Base-by-base conservation (phyloP, 2,888 invertebrate species). In the Ichneumoninae sp. region DNA sequence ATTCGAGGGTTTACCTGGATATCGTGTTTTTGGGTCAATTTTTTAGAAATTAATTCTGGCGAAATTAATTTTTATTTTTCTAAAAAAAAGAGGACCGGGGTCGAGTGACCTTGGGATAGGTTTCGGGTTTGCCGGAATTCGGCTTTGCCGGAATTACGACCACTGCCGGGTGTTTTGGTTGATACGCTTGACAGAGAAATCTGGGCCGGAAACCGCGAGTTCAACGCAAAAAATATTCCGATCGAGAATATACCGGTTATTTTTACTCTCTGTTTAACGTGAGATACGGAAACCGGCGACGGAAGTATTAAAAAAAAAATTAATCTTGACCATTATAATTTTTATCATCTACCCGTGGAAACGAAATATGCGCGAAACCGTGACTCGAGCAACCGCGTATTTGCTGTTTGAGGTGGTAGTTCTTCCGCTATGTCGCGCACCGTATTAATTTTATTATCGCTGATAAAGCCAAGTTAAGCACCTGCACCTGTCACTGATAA, bases 401-500 rank as follows among this genome's bases (percentile, higher is more conserved):
- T 63, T 44, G 30, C 36, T 6, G n/a, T 63, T n/a, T n/a, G 44
- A 6, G 22, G 4, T 26, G 30, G 19, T 75, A 57, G 57, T 75
- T 75, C 5, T 66, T 66, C 26, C 50, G 52, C 22, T 22, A 40
- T 40, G 76, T 22, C 7, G 54, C 13, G 19, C 22, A 66, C 66
- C n/a, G 75, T 47, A 68, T 76, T 76, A 73, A 83, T 76, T 81
- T 82, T 76, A 82, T 79, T 84, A 77, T 78, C 82, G 36, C 81
- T 65, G 81, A 86, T 83, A 86, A 86, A 82, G 70, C 76, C 19
- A 70, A 71, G 71, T 76, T 82, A 76, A 85, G 81, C 79, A 57
- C 63, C 79, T 82, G 79, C 86, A 86, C 83, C 86, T 86, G 83
- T 84, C 81, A 76, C 50, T 80, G 86, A 86, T 86, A 86, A 86